These are phyloP conservation scores for Strongylocentrotus purpuratus DNA, from an alignment of 35 echinoderm and acorn worm genomes.

Conservation along the genomic window DNA sequence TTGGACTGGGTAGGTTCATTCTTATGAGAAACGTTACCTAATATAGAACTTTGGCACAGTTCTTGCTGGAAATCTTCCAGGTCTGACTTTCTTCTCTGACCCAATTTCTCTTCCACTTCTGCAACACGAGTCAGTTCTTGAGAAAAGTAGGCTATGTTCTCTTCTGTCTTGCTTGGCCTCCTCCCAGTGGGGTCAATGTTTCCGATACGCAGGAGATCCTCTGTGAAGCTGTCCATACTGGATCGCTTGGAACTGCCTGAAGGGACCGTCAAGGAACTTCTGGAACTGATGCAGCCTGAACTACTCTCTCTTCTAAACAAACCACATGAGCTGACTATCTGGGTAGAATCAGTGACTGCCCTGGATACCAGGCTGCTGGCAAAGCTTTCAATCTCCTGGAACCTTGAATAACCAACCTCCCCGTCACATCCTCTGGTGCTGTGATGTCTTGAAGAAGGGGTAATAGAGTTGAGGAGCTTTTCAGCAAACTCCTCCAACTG, in stretches of 20 bases:
- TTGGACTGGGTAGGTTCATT: neutral
- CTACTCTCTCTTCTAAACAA: slow-evolving; percentile 20
- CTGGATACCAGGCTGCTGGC: slow-evolving; percentile 57
- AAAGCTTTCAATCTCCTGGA: slow-evolving; percentile 53
- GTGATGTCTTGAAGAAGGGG: neutral
- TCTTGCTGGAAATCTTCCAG: slow-evolving; percentile 76
- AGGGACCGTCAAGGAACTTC: slow-evolving; percentile 47
- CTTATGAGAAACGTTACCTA: neutral
- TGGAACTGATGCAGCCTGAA: slow-evolving; percentile 40
- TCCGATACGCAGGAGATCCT: slow-evolving; percentile 80
- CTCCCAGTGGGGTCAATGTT: slow-evolving; percentile 82
- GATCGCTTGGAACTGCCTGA: slow-evolving; percentile 67
- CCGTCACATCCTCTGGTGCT: neutral
- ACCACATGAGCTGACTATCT: slow-evolving; percentile 43
- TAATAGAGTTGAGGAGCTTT: slow-evolving; percentile 38
- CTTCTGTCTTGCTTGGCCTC: slow-evolving; percentile 78
- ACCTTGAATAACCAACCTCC: slow-evolving; percentile 10
- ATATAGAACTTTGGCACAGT: slow-evolving; percentile 49
- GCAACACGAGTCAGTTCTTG: slow-evolving; percentile 56
- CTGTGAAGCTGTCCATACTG: slow-evolving; percentile 86
- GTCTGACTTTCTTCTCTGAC: slow-evolving; percentile 73
- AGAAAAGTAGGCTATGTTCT: slow-evolving; percentile 72
- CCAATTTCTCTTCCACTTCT: slow-evolving; percentile 56
- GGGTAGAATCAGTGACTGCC: slow-evolving; percentile 56
- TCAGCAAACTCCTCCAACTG: slow-evolving; percentile 46